Conservation (phyloP, 2,113 vertebrate species). For the Terrapene triunguis region DNA sequence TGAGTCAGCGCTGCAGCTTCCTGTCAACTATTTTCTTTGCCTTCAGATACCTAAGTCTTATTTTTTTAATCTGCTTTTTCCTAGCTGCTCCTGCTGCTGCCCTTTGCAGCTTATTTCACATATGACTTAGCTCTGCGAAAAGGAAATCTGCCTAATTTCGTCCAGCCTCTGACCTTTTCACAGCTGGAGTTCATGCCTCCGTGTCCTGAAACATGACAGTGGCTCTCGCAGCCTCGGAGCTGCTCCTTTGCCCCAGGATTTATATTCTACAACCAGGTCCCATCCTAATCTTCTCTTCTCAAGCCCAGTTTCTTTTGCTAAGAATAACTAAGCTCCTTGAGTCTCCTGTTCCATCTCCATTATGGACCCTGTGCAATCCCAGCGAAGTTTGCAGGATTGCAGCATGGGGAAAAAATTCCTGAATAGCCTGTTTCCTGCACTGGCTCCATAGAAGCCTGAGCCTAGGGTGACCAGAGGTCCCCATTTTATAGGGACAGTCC, state of each 20-base stretch:
- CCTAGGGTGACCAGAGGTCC: background rate
- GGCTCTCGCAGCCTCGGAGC: background rate
- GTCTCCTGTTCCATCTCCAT: constrained; percentile 11
- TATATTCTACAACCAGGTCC: constrained; percentile 35
- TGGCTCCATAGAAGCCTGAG: constrained; percentile 1
- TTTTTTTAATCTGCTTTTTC: constrained; percentile 45
- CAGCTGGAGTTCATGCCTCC: background rate
- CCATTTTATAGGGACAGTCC: too few species aligned
- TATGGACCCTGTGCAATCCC: constrained; percentile 8
- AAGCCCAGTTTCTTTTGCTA: constrained; percentile 36
- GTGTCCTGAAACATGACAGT: background rate
- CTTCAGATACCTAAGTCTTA: constrained; percentile 28
- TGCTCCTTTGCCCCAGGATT: constrained; percentile 45
- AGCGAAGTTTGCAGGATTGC: constrained; percentile 13
- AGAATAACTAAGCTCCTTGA: constrained; percentile 54
- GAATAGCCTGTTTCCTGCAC: constrained; percentile 18
- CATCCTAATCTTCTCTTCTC: constrained; percentile 55
- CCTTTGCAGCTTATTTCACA: constrained; percentile 29
- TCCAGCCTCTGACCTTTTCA: background rate
- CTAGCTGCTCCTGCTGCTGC: constrained; percentile 59
- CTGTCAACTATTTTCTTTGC: background rate
- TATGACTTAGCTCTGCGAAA: background rate
- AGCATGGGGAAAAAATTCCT: background rate
- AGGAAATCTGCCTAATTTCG: constrained; percentile 5
- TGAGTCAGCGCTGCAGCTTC: constrained; percentile 48